Percentiles rank a stretch among this genome's conserved stretches.
These are phyloP conservation scores for Apolygus lucorum DNA, from an alignment of 1,140 invertebrate genomes.

Conservation along the genomic window DNA sequence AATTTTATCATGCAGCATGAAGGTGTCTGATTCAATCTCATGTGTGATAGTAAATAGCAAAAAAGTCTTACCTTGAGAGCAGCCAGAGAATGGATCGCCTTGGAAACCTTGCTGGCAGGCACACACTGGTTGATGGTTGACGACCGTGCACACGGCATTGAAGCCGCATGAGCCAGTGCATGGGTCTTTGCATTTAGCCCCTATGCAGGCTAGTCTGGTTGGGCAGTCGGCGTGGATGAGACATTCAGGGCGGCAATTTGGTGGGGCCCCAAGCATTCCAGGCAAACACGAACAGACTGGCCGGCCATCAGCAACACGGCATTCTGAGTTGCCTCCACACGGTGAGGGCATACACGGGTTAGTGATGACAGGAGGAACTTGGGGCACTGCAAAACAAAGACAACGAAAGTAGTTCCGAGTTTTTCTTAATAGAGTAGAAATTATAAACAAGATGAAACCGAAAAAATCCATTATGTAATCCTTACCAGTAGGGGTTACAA, in stretches of 20 bases:
- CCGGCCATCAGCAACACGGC: conserved; percentile 54
- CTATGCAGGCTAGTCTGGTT: conserved; percentile 37
- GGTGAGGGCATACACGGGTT: conserved; percentile 70
- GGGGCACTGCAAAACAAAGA: too few species aligned
- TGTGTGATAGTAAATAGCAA: neutral
- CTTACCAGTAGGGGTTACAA: too few species aligned
- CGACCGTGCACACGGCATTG: conserved; percentile 42
- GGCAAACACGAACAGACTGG: conserved; percentile 66
- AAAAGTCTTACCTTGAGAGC: conserved; percentile 34
- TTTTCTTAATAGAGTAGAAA: too few species aligned
- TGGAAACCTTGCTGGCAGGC: conserved; percentile 42
- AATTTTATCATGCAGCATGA: too few species aligned
- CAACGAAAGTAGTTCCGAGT: too few species aligned
- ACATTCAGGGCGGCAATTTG: conserved; percentile 41
- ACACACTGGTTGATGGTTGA: conserved; percentile 43
- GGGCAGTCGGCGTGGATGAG: conserved; percentile 41
- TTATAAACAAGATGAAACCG: too few species aligned
- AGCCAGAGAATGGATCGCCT: conserved; percentile 44
- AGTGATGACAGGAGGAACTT: conserved; percentile 34
- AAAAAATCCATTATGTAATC: too few species aligned
- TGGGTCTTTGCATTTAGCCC: conserved; percentile 40
- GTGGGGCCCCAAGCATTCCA: conserved; percentile 58
- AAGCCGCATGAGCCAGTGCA: conserved; percentile 42
- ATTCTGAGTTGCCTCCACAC: conserved; percentile 73
- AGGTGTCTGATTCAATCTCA: too few species aligned